Conservation (phyloP, 2,888 invertebrate genomes). For the Choreutis nemorana region DNA sequence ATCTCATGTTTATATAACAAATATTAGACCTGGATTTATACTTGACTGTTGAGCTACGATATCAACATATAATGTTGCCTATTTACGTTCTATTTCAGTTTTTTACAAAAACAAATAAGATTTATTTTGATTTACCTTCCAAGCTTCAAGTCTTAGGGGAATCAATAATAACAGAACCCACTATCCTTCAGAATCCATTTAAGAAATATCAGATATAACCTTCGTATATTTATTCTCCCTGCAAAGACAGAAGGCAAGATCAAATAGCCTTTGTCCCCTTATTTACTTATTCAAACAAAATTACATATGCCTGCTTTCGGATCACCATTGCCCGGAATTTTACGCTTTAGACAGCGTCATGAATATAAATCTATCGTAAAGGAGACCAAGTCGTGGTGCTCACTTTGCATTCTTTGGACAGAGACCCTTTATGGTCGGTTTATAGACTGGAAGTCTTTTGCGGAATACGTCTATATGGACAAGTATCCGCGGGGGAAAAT, state of each 20-base stretch:
- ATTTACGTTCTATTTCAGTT: no score
- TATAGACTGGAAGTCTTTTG: slow-evolving; percentile 59
- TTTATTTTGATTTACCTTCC: no score
- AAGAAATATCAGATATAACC: slow-evolving; percentile 53
- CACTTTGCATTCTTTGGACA: slow-evolving; percentile 64
- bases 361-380: slow-evolving; percentile 67
- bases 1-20: no score
- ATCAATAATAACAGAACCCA: slow-evolving; percentile 47
- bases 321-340: slow-evolving; percentile 65
- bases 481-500: no score
- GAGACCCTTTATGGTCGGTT: slow-evolving; percentile 55
- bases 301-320: slow-evolving; percentile 64
- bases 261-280: slow-evolving; percentile 65
- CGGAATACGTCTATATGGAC: slow-evolving; percentile 59
- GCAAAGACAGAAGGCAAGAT: slow-evolving; percentile 42
- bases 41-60: no score
- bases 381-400: slow-evolving; percentile 55
- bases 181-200: slow-evolving; percentile 53
- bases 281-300: slow-evolving; percentile 67
- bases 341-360: slow-evolving; percentile 63
- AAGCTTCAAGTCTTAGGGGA: no score
- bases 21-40: no score
- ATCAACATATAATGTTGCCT: no score
- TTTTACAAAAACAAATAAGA: no score
- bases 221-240: slow-evolving; percentile 52